Percentiles rank a stretch among this genome's conserved stretches.
Conservation (phyloP, 2,888 invertebrate species). For the Mystacides longicornis region DNA sequence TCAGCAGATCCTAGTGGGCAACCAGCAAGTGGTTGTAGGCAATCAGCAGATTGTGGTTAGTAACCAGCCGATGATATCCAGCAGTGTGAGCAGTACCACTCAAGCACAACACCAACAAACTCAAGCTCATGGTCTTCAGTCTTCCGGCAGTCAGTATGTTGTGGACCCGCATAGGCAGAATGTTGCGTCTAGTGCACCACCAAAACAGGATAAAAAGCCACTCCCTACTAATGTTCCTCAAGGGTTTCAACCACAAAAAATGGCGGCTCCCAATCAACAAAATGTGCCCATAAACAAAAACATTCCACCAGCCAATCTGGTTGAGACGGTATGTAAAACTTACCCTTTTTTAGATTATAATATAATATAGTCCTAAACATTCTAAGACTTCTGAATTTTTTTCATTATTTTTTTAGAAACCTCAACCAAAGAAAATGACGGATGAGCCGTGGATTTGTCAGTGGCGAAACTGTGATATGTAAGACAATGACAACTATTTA, state of each 20-base stretch:
- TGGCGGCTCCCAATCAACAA: constrained; percentile 16
- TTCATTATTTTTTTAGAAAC: constrained; percentile 11
- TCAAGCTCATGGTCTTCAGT: constrained; percentile 3
- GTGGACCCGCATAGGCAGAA: constrained; percentile 23
- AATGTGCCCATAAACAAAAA: constrained; percentile 7
- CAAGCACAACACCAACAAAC: constrained; percentile 18
- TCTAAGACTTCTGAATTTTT: neutral
- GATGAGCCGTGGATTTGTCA: constrained; percentile 69
- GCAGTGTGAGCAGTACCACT: constrained; percentile 40
- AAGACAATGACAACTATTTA: too few relatives aligned
- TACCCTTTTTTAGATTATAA: neutral
- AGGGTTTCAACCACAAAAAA: constrained; percentile 19
- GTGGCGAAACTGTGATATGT: constrained; percentile 83
- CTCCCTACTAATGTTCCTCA: constrained; percentile 15
- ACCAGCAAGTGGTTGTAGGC: constrained; percentile 30
- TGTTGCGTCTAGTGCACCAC: constrained; percentile 10
- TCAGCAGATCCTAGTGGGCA: constrained; percentile 27
- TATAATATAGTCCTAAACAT: neutral
- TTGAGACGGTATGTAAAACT: neutral
- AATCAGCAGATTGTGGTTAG: constrained; percentile 21
- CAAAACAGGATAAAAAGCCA: constrained; percentile 20
- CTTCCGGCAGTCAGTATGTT: constrained; percentile 18
- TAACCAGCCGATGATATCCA: constrained; percentile 38
- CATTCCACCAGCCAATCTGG: neutral
- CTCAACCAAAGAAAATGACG: constrained; percentile 21